Evolutionary conservation across 2,888 invertebrate genomes (phyloP).

Genomic region (Parthenolecanium corni): DNA sequence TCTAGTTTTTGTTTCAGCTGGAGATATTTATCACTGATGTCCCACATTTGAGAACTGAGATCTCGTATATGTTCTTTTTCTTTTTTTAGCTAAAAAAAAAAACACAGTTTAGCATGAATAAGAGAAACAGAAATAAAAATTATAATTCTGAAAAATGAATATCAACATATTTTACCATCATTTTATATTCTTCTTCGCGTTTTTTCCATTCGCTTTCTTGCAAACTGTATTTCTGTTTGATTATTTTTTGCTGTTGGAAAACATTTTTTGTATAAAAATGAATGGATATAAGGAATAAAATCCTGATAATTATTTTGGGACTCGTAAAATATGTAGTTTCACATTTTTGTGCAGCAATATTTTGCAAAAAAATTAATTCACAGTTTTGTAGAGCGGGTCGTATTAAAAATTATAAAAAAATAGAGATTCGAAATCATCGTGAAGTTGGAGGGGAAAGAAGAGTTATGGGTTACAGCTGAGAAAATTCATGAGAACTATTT

Average conservation of each 20-base stretch:
- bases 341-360: too few relatives aligned
- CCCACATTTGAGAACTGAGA: conserved; percentile 49
- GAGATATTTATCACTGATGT: conserved; percentile 49
- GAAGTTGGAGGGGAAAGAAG: too few relatives aligned
- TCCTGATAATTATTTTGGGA: background rate
- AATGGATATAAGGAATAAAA: background rate
- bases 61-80: conserved; percentile 41
- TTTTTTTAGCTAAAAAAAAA: conserved; percentile 33
- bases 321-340: too few relatives aligned
- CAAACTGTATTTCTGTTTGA: background rate
- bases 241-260: background rate
- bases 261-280: too few relatives aligned
- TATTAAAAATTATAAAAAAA: too few relatives aligned
- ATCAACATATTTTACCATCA: background rate
- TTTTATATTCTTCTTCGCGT: conserved; percentile 13
- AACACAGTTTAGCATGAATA: conserved; percentile 38
- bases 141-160: background rate
- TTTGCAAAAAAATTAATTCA: too few relatives aligned
- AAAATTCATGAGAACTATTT: too few relatives aligned
- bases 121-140: background rate
- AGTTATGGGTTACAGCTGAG: too few relatives aligned
- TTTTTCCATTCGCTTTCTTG: conserved; percentile 16
- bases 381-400: too few relatives aligned
- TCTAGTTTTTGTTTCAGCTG: conserved; percentile 47
- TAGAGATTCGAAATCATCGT: too few relatives aligned